Evolutionary conservation across 2,888 invertebrate genomes (phyloP).

Genomic region (Caenorhabditis virilis): DNA sequence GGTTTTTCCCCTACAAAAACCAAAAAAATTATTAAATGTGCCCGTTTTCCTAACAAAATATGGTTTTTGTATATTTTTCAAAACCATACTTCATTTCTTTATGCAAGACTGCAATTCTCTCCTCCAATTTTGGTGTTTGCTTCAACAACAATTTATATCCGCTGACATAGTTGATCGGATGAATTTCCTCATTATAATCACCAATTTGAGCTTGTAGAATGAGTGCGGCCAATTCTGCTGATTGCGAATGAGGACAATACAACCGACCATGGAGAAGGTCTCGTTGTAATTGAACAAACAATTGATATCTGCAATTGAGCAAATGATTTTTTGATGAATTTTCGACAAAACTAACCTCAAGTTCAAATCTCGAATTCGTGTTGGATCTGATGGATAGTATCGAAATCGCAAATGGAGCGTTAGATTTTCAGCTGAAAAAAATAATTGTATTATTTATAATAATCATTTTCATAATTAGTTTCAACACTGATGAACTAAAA

Average conservation of each 20-base stretch:
- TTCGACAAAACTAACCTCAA: constrained; percentile 78
- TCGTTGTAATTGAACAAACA: constrained; percentile 88
- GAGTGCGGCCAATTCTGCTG: constrained; percentile 59
- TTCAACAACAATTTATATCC: constrained; percentile 88
- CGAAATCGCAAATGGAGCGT: constrained; percentile 95
- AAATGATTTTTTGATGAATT: neutral
- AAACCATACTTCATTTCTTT: constrained; percentile 76
- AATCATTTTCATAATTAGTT: too few relatives aligned
- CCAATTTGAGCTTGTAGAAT: constrained; percentile 81
- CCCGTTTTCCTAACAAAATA: too few relatives aligned
- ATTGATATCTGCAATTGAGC: constrained; percentile 78
- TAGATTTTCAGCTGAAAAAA: constrained; percentile 69
- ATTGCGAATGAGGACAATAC: constrained; percentile 79
- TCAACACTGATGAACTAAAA: too few relatives aligned
- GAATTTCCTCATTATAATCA: constrained; percentile 85
- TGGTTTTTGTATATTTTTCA: too few relatives aligned
- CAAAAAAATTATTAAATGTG: too few relatives aligned
- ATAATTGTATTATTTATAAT: neutral
- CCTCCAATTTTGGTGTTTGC: constrained; percentile 88
- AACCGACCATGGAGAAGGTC: constrained; percentile 92
- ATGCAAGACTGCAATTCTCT: constrained; percentile 89
- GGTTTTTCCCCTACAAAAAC: constrained; percentile 78
- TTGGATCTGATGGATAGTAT: constrained; percentile 94
- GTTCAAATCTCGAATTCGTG: constrained; percentile 88
- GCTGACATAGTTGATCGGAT: constrained; percentile 83